Conservation (phyloP, 2,113 vertebrate species). For the Myanophis thanlyinensis region DNA sequence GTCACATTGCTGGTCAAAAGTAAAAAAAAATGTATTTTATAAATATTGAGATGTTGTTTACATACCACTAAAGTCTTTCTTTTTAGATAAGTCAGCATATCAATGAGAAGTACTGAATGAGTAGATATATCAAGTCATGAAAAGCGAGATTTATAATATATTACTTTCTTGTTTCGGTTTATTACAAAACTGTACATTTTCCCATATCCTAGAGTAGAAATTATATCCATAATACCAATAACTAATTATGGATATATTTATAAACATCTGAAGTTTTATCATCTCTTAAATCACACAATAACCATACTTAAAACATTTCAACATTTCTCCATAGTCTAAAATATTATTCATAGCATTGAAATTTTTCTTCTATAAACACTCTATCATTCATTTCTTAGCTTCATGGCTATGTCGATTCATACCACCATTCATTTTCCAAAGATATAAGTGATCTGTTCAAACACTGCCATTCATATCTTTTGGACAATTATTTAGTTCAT, state of each 20-base stretch:
- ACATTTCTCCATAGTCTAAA: background rate
- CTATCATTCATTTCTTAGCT: background rate
- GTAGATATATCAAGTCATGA: background rate
- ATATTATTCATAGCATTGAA: background rate
- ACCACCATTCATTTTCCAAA: background rate
- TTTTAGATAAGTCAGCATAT: background rate
- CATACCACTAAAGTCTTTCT: conserved; percentile 12
- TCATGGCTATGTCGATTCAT: background rate
- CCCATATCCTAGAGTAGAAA: background rate
- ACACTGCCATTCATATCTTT: background rate
- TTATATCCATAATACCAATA: background rate
- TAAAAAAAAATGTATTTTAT: conserved; percentile 18
- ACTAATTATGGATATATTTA: background rate
- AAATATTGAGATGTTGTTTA: conserved; percentile 33
- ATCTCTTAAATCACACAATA: background rate
- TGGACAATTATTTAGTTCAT: background rate
- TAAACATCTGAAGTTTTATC: background rate
- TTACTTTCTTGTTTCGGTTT: conserved; percentile 24
- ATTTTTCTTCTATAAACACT: background rate
- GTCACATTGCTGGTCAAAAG: conserved; percentile 43
- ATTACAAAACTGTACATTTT: background rate
- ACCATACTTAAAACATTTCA: background rate
- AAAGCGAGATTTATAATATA: background rate
- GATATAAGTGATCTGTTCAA: background rate
- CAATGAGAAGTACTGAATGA: background rate